A percentile compares a stretch with the other conserved stretches of the same genome.
These are phyloP conservation scores for Spondyliosoma cantharus DNA, from an alignment of 2,797 vertebrate species.

Conservation along the genomic window DNA sequence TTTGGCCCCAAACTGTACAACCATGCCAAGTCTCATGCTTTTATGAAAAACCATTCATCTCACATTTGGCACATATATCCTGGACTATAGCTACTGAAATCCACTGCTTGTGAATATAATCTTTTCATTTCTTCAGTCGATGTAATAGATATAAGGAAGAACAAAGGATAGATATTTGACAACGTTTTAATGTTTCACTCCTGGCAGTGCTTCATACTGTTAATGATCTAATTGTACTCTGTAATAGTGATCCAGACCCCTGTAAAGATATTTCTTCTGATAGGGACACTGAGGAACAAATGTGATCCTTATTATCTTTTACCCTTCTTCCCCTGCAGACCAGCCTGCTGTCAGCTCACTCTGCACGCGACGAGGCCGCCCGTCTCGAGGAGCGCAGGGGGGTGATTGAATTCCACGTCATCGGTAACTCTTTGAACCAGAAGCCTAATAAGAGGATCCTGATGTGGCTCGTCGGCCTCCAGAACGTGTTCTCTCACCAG, in stretches of 20 bases:
- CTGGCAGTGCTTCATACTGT: neutral
- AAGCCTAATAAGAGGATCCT: constrained; percentile 98
- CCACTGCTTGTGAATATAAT: neutral
- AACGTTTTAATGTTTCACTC: neutral
- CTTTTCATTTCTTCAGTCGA: neutral
- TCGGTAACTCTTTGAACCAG: constrained; percentile 96
- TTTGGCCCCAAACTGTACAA: no score
- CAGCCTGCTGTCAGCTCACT: constrained; percentile 94
- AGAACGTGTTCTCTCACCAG: constrained; percentile 98
- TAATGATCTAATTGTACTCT: neutral
- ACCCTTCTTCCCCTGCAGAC: constrained; percentile 81
- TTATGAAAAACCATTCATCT: no score
- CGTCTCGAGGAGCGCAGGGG: constrained; percentile 94
- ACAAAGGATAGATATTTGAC: no score
- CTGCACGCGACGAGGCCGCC: constrained; percentile 94
- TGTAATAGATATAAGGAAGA: neutral
- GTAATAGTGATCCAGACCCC: no score
- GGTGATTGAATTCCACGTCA: constrained; percentile 97
- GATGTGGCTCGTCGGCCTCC: constrained; percentile 98
- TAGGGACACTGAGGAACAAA: neutral
- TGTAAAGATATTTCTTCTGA: neutral
- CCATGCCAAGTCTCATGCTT: no score
- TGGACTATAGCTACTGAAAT: no score
- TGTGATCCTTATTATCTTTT: neutral
- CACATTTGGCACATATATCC: no score